A percentile compares a stretch with the other conserved stretches of the same genome.
Conservation (phyloP, 2,888 invertebrate species). For the Sphaerophoria rueppellii region DNA sequence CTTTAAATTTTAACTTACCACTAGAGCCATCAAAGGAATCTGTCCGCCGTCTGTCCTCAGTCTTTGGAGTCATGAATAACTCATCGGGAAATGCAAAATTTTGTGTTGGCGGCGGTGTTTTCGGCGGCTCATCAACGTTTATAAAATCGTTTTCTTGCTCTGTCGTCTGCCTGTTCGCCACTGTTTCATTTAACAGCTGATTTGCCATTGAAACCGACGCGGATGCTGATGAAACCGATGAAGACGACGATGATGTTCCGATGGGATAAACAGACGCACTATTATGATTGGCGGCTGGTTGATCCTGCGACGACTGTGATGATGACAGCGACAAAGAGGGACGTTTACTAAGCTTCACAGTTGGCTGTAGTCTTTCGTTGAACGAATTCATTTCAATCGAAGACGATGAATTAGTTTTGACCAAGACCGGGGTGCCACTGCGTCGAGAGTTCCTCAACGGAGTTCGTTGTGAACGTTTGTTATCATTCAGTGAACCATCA, state of each 20-base stretch:
- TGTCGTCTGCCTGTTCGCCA: not conserved
- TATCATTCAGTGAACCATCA: slow-evolving; percentile 54
- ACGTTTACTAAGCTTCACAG: slow-evolving; percentile 44
- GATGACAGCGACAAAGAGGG: slow-evolving; percentile 64
- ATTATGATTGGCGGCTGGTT: slow-evolving; percentile 46
- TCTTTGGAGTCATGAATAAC: slow-evolving; percentile 66
- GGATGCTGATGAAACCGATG: slow-evolving; percentile 59
- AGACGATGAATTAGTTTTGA: slow-evolving; percentile 13
- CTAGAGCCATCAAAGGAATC: slow-evolving; percentile 63
- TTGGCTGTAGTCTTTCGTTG: slow-evolving; percentile 46
- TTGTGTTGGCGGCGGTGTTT: slow-evolving; percentile 21
- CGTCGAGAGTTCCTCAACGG: slow-evolving; percentile 78
- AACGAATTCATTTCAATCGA: slow-evolving; percentile 33
- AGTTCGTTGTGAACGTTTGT: slow-evolving; percentile 75
- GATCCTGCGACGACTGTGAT: slow-evolving; percentile 58
- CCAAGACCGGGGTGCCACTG: slow-evolving; percentile 75
- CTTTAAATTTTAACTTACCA: slow-evolving; percentile 33
- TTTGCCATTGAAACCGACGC: slow-evolving; percentile 18
- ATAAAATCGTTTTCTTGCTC: not conserved
- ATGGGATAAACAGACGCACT: slow-evolving; percentile 33
- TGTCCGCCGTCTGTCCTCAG: slow-evolving; percentile 58
- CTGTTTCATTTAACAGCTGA: slow-evolving; percentile 21
- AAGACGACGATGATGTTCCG: slow-evolving; percentile 60
- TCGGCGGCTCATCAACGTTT: slow-evolving; percentile 4
- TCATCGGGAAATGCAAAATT: slow-evolving; percentile 50